Evolutionary conservation across 2,888 invertebrate species (phyloP), one percentile per base, ranked within the genome.

Genomic region (Mythimna vitellina): DNA sequence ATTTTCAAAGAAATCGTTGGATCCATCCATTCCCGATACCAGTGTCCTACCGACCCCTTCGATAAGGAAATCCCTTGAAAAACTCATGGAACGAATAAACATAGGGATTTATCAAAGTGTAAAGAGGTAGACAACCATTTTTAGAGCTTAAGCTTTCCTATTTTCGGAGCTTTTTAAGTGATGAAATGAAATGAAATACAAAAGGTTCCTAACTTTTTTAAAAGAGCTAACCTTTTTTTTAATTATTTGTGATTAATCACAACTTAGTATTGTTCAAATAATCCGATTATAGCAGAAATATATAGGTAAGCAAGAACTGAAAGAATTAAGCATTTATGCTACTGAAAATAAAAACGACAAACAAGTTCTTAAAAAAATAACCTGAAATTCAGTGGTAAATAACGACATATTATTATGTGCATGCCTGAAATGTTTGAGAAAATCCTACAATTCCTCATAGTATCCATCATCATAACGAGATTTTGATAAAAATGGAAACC

Each of bases 31-130:
- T 83, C 68, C 76, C 68, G 57, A 82, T 64, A 54, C 46, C 42
- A 53, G 20, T 71, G 42, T 81, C 65, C 67, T 9, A 49, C 56
- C 63, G 63, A 72, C 82, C 79, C 83, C 82, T 78, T 68, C 29
- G 73, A 76, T 85, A 79, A 78, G 70, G 72, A 84, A 79, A 72
- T 61, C 70, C 53, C 25, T 12, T 1, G 22, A 22, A 76, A 61
- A 82, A 64, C 65, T 70, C 65, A 70, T 20, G 25, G 42, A 68
- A 72, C 64, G 70, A 82, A 77, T 82, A 79, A 79, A 79, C 60
- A 81, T 32, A 20, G n/a, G 73, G 61, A 69, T 69, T 42, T 71
- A 78, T 73, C 69, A 62, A 73, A 71, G 60, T 56, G 51, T 54
- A 62, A 77, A 58, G 20, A 32, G 57, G 64, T 46, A 46, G 17